Base-by-base conservation (phyloP, 2,797 vertebrate species). In the Danio aesculapii region DNA sequence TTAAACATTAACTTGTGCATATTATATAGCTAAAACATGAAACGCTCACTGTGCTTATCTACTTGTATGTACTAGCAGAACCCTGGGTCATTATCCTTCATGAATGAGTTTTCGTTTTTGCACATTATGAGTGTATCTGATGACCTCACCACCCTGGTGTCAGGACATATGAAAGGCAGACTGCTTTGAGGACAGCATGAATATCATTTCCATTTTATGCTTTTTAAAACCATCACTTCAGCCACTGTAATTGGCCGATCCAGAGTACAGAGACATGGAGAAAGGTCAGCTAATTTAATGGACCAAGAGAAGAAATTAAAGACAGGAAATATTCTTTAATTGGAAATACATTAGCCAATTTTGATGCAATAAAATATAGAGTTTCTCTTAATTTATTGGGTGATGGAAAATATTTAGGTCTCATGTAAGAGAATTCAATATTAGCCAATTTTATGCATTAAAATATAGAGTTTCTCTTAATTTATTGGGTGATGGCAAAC, bases 61-160 rank as follows among this genome's bases (percentile, higher is more conserved):
- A 19, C 41, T 39, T 6, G 49, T 21, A 69, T 8, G 57, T 61
- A 76, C 70, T 53, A 71, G 70, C 61, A 74, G 39, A 62, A 53
- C 19, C 70, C 43, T 73, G 4, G n/a, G 21, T 61, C 59, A 72
- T 77, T 76, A 46, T 73, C 46, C 68, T 75, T 67, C 43, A 53
- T 50, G 19, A 74, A 70, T 14, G 17, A 7, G 84, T 75, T 52
- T 81, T 81, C 83, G 75, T 88, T 81, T 85, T 82, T 81, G 57
- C 67, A 89, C 85, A 87, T 92, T 87, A 82, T 80, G 6, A 21
- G 68, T 30, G 44, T 92, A 91, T 92, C 89, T 87, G 90, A 93
- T 90, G 91, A 90, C 86, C 90, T 90, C 88, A 84, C 84, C 49
- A 83, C 76, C 75, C 64, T 8, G 75, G 82, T 79, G 84, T 82